A percentile compares a stretch with the other conserved stretches of the same genome.
These are phyloP conservation scores for Incurvaria masculella DNA, from an alignment of 2,888 invertebrate species.

Conservation along the genomic window DNA sequence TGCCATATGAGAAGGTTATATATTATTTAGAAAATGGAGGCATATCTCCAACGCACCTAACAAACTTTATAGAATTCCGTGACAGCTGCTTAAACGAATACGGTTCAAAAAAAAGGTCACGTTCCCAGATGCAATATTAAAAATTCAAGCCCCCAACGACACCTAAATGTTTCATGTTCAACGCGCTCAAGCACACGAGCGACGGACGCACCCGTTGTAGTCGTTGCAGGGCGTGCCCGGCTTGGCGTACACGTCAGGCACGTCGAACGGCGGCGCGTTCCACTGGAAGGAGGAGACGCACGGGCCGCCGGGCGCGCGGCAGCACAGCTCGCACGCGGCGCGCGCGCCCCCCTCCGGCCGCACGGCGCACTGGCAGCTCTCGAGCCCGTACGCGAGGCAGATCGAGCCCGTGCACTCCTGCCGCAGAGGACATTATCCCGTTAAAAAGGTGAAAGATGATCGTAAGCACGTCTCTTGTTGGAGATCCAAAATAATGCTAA, in stretches of 20 bases:
- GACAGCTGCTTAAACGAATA: no score
- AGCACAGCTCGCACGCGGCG: constrained; percentile 91
- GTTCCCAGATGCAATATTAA: no score
- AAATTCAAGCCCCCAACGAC: no score
- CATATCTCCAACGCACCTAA: no score
- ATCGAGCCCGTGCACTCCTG: constrained; percentile 98
- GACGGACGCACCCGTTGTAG: constrained; percentile 77
- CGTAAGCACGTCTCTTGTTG: no score
- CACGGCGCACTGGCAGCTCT: constrained; percentile 91
- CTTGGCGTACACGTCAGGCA: constrained; percentile 91
- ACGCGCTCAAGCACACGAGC: no score
- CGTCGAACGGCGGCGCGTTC: constrained; percentile 86
- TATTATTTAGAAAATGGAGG: no score
- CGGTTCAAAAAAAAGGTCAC: no score
- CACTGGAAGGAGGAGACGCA: constrained; percentile 89
- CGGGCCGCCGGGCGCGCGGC: constrained; percentile 78
- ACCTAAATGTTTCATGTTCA: no score
- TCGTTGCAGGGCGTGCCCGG: constrained; percentile 94
- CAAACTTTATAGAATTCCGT: no score
- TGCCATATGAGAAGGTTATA: no score
- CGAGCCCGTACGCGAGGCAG: constrained; percentile 92
- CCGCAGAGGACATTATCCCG: constrained; percentile 14
- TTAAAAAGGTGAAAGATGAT: neutral
- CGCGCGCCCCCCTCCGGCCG: constrained; percentile 75
- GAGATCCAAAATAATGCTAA: no score